Evolutionary conservation across 1,140 invertebrate species (phyloP), one percentile per base, ranked within the genome.

Genomic region (Pseudomyrmex dendroicus): DNA sequence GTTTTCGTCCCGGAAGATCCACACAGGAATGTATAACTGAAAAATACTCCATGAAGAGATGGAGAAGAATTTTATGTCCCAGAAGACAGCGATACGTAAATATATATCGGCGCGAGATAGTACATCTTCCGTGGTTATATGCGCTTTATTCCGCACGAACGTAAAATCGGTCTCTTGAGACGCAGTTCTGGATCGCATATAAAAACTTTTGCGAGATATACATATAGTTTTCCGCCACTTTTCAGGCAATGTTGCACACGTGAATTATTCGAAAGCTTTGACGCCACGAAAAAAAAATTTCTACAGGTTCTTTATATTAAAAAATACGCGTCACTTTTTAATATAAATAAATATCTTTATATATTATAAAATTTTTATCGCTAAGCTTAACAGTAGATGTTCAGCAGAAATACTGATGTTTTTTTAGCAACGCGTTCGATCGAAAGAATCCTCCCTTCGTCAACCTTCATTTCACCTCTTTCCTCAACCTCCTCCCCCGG

Each of bases 41-140:
- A 70, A 80, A 70, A 70, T 50, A 70, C 66, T 50, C 56, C 78
- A 48, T 66, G 67, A 66, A 63, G 68, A 74, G 78, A 82, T 82
- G 50, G 78, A 62, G 74, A 35, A 35, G 35, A 82, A 74, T 82
- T 82, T 82, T 73, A 82, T 74, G 22, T 73, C 78, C 59, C 61
- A 44, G 48, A 52, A 73, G 78, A 57, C 66, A 54, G 13, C 70
- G 70, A 70, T 70, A 61, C 76, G 78, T 82, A 82, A 74, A 82
- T 73, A 82, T 82, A 82, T 73, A 82, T 82, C 67, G 67, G 70
- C n/a, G 50, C 54, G 25, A 73, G 70, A 50, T 61, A 63, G 57
- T 82, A 52, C 61, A 52, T 63, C 35, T 52, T 25, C 10, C 22
- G 59, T 82, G 35, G 35, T 35, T 35, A 35, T 82, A 54, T 56